Evolutionary conservation across 2,888 invertebrate species (phyloP), one percentile per base, ranked within the genome.

Genomic region (Pyrrhia umbra): DNA sequence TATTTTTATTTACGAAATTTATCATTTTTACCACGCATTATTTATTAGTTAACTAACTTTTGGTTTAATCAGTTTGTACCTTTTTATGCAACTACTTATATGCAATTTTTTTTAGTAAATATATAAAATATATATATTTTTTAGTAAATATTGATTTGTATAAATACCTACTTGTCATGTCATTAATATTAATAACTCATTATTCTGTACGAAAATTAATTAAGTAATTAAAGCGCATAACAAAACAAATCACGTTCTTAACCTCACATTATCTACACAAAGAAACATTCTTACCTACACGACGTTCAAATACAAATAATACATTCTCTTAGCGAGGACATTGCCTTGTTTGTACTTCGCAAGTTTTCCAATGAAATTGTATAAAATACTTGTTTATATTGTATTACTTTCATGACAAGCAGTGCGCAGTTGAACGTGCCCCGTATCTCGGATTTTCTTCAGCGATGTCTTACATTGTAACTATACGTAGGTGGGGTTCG

Each of bases 401-500:
- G 59, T 47, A 47, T 67, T 46, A 60, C 61, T 62, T 68, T 71
- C 57, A 47, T 59, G 71, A 70, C 71, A 47, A 61, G 63, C 63
- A 61, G 64, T 69, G 65, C 67, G 50, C 61, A 61, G 30, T 46
- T 66, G 60, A 45, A 61, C 75, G 77, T 76, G 63, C 65, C 65
- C 57, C 39, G 70, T 51, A 59, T 79, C 47, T 50, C 49, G 43
- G 62, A 75, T 69, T 60, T 72, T 61, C 50, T 71, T 69, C 68
- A 30, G 62, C 21, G 15, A 25, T 68, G 40, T 68, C 40, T 13
- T 34, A 21, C 47, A 54, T 21, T n/a, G 27, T 39, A 10, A 49
- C 27, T 27, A 13, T 74, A 55, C 65, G 68, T 67, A 68, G 45
- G 47, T 63, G 51, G 65, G 46, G 50, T 71, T 61, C 61, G 63